Evolutionary conservation across 2,113 vertebrate species (phyloP).

Genomic region (Psittacula cyanocephala): DNA sequence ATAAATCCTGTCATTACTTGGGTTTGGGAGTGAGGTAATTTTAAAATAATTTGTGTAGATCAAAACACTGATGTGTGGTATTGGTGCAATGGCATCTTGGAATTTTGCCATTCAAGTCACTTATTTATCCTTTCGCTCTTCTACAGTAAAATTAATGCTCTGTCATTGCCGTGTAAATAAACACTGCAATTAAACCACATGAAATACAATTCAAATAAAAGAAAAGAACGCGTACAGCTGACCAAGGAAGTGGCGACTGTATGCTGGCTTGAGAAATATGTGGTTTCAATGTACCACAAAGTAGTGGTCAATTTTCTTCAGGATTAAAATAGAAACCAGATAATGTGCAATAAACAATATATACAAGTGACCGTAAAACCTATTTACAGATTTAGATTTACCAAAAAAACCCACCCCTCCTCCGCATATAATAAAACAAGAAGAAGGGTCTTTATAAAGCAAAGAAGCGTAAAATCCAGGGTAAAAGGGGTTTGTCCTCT

Average conservation of each 20-base stretch:
- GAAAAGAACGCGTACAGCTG: background rate
- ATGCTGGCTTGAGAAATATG: constrained; percentile 67
- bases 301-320: constrained; percentile 72
- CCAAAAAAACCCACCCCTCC: constrained; percentile 23
- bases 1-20: constrained; percentile 24
- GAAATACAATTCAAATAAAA: constrained; percentile 57
- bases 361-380: constrained; percentile 46
- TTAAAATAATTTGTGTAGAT: background rate
- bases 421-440: background rate
- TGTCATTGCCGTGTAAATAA: constrained; percentile 42
- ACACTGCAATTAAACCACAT: constrained; percentile 59
- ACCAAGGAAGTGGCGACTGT: constrained; percentile 70
- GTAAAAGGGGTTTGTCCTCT: background rate
- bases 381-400: constrained; percentile 51
- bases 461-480: background rate
- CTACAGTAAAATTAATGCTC: constrained; percentile 52
- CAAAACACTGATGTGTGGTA: constrained; percentile 29
- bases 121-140: constrained; percentile 58
- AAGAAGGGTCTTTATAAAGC: background rate
- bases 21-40: constrained; percentile 29
- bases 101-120: constrained; percentile 27
- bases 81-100: constrained; percentile 42
- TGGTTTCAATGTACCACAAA: constrained; percentile 72
- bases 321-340: constrained; percentile 67
- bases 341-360: constrained; percentile 52